Base-by-base conservation (phyloP, 1,140 invertebrate species). In the Anastrepha ludens region DNA sequence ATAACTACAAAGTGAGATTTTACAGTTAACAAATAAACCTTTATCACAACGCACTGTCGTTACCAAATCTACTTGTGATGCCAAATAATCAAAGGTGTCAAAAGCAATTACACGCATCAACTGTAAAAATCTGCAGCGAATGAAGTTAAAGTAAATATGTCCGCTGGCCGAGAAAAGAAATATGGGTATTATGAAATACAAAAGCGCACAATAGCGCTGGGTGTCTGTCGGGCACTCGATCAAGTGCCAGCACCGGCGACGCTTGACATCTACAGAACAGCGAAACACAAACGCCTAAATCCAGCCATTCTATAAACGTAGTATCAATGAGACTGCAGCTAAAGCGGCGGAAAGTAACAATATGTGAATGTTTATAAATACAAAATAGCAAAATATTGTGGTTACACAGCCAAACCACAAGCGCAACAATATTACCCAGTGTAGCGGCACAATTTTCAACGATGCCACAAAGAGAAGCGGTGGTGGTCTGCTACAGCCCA, bases 361-460 rank as follows among this genome's bases (percentile, higher is more conserved):
- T 86, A 60, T 50, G 44, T 41, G 58, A 44, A 44, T 64, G 85
- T 86, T 67, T 87, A 87, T 58, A 67, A 44, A 87, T 67, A 87
- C 62, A 87, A 87, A 87, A 65, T 87, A 87, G 64, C 86, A 87
- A 87, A 87, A 87, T 87, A 87, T 87, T 87, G 86, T 70, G 86
- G 64, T 87, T 58, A 70, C 20, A 55, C 17, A 67, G 47, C 58
- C 58, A 62, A 62, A 86, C 62, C 44, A 15, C 58, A 58, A 86
- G 58, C 85, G 62, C 41, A 55, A 64, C 70, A 74, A 47, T 29
- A 74, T 62, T 62, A 62, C 13, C 60, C 60, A 62, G 2, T 13
- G n/a, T 62, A 62, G 13, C 4, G 60, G 5, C 13, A 62, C 9
- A 17, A 15, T 47, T 47, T 74, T 47, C 11, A 50, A 55, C 47